Evolutionary conservation across 2,113 vertebrate genomes (phyloP), one percentile per base, ranked within the genome.

Genomic region (Proterorhinus semilunaris): DNA sequence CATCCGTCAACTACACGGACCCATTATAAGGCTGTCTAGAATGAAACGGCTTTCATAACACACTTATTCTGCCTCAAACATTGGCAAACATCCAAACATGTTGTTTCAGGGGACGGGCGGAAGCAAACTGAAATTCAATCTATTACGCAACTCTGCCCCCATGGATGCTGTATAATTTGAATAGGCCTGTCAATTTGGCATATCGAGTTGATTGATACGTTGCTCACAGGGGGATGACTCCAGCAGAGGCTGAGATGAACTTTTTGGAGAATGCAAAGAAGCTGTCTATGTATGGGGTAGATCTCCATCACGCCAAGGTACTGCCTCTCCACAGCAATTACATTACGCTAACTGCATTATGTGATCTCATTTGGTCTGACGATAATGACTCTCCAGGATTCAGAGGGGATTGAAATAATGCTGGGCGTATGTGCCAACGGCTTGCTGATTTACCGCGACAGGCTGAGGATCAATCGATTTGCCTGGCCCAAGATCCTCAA

Each of bases 401-500:
- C 98, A 0, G 98, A 99, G 88, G 96, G 96, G 80, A 99, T 98
- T 0, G 98, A 99, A 75, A 99, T 99, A 83, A 98, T 99, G 98
- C 88, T 99, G 66, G 98, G 98, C 0, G 96, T 99, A 70, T 98
- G 98, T 7, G 97, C 98, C 91, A 99, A 98, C 0, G 97, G 98
- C 50, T 94, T 99, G 69, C 94, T 99, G 62, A 98, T 99, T 81
- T 99, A 99, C 88, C 93, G 98, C 13, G 98, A 99, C 75, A 94
- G 97, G 42, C 92, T 99, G 85, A 93, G 98, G 85, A 99, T 99
- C 92, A 99, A 99, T 85, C 96, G 98, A 68, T 99, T 99, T 0
- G 98, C 98, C 78, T 99, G 98, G 98, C 98, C 98, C 75, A 99
- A 99, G 92, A 99, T 99, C 83, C 96, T 99, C n/a, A 99, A 99